Base-by-base conservation (phyloP, 1,140 invertebrate genomes). In the Drosophila arizonae region DNA sequence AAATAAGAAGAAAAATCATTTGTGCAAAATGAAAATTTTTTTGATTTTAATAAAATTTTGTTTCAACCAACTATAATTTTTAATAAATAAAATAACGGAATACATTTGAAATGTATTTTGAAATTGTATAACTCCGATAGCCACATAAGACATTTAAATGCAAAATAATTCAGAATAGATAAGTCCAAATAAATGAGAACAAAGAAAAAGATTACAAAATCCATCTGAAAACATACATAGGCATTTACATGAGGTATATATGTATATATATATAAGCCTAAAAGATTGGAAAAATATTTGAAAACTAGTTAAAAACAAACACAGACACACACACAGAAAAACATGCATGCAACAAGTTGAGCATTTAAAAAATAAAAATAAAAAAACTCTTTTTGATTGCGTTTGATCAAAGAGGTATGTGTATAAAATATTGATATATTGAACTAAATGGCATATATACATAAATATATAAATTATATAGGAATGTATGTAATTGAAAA, bases 321-420 rank as follows among this genome's bases (percentile, higher is more conserved):
- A 73, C 15, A 75, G 6, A 63, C 10, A 69, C 43, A 82, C 50
- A 69, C 52, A 58, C 41, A 70, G 52, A 75, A 43, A 17, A 17
- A 70, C 48, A 76, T 79, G 69, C 69, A 81, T 81, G 72, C 79
- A 81, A 86, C 72, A 82, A 82, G 78, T 82, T 82, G 72, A 86
- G 82, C 82, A 86, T 86, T 86, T 79, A 86, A 86, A 87, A 75
- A 15, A 30, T 26, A 30, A 46, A 73, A 71, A 69, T 64, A 71
- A 69, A 43, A 63, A 70, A 69, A 84, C 80, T 79, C 80, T 79
- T 84, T 77, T 87, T 87, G 84, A 81, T 87, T 87, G 84, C 76
- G 84, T 87, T 87, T 87, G 84, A 87, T 87, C 84, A 87, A 88
- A 87, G 63, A 76, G 86, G 60, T 63, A 58, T 76, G 84, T 73